Percentiles rank a stretch among this genome's conserved stretches.
These are phyloP conservation scores for Sapayoa aenigma DNA, from an alignment of 2,113 vertebrate species.

Conservation along the genomic window DNA sequence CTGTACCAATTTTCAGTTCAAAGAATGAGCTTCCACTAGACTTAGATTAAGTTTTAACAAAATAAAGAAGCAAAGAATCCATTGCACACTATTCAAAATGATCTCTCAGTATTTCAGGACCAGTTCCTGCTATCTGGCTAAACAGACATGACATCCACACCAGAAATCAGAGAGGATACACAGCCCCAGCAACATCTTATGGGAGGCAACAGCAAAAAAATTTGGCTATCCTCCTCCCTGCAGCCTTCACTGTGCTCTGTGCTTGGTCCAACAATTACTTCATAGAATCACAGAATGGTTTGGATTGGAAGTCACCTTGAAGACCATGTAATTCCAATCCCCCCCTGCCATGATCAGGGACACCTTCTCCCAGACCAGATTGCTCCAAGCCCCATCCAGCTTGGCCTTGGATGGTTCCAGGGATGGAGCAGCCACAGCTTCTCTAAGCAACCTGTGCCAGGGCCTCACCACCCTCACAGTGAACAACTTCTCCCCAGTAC, in stretches of 20 bases:
- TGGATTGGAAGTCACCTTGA: not conserved
- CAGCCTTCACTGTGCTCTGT: not conserved
- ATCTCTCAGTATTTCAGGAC: not conserved
- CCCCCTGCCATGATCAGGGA: not conserved
- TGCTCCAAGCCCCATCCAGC: accelerated
- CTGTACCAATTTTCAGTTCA: not conserved
- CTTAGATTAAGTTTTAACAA: not conserved
- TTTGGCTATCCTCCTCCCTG: not conserved
- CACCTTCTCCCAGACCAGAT: accelerated
- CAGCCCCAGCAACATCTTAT: not conserved
- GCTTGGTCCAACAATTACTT: not conserved
- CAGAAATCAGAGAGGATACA: not conserved
- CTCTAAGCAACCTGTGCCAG: not conserved
- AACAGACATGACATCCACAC: not conserved
- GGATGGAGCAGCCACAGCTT: not conserved
- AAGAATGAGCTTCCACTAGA: not conserved
- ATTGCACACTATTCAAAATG: not conserved
- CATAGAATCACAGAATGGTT: not conserved
- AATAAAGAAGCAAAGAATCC: not conserved
- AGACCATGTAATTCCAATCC: accelerated
- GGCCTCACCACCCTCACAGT: accelerated
- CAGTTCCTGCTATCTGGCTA: not conserved
- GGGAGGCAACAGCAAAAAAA: not conserved
- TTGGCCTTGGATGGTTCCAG: not conserved
- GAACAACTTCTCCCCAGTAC: not conserved